phyloP scores from a whole-genome alignment of 2,113 vertebrate species.

The Scalopus aquaticus region DNA sequence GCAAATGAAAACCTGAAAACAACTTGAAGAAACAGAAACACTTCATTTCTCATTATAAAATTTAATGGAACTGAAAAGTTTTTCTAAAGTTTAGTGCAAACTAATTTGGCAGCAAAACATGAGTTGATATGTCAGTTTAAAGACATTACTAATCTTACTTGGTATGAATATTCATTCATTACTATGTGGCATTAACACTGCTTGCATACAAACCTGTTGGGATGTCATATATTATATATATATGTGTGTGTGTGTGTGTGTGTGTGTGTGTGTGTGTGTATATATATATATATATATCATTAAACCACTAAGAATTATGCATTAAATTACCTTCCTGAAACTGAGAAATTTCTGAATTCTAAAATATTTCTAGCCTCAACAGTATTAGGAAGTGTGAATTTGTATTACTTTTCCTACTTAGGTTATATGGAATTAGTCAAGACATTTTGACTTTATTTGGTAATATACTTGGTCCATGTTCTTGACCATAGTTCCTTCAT shows the following conservation, averaged over 20 bases:
- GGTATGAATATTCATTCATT: constrained; percentile 54
- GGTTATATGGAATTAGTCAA: background rate
- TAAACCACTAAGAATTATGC: background rate
- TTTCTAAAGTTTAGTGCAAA: constrained; percentile 10
- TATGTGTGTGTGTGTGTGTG: too few species aligned
- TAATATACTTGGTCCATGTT: background rate
- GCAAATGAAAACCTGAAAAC: constrained; percentile 53
- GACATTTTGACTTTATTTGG: background rate
- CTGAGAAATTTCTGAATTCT: constrained; percentile 21
- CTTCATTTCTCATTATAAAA: background rate
- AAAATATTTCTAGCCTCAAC: background rate
- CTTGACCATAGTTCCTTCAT: background rate
- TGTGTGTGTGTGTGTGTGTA: too few species aligned
- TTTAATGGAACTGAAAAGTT: constrained; percentile 53
- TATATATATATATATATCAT: background rate
- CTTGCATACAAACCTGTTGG: constrained; percentile 50
- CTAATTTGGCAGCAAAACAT: constrained; percentile 23
- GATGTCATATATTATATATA: background rate
- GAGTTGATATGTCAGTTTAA: constrained; percentile 30
- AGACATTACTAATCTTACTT: constrained; percentile 11
- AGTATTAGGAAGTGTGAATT: background rate
- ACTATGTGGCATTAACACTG: constrained; percentile 51
- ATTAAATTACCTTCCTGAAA: constrained; percentile 20
- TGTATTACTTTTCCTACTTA: background rate
- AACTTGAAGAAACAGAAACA: background rate